Base-by-base conservation (phyloP, 2,797 vertebrate genomes). In the Chelidonichthys spinosus region DNA sequence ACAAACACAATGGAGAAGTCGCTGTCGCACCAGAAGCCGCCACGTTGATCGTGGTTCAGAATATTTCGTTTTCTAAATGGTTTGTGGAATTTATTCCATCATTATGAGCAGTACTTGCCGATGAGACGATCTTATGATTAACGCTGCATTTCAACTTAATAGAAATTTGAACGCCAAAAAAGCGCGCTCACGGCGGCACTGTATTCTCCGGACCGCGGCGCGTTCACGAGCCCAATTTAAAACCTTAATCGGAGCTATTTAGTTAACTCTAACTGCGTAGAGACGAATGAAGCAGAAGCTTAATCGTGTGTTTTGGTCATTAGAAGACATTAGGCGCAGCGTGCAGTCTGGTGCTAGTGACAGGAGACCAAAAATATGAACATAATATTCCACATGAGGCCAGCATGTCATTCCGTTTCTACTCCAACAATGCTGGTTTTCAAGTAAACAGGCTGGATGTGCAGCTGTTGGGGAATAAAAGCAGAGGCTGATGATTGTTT, bases 161-260 rank as follows among this genome's bases (percentile, higher is more conserved):
- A 18, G 17, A 25, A 11, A 15, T 32, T 13, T 4, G 0, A 2
- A 15, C 33, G 37, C 1, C 4, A 3, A 25, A 4, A 37, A 35
- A 6, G n/a, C 40, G 40, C 49, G 44, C n/a, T 59, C 40, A 8
- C 6, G 11, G 1, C 32, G 50, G 2, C 33, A 6, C 35, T 2
- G 11, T 4, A 5, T 63, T 58, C 44, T 17, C 43, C 7, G 2
- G 1, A 32, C 4, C 18, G 15, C 33, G 6, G 63, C 69, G 53
- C 73, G 56, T 39, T 13, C 69, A 58, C 60, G 61, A 60, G 54
- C 60, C 55, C 15, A 9, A 36, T 59, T 76, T 55, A 74, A 82
- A 76, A 47, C 56, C 36, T 40, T 85, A 84, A 85, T 86, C 58
- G 71, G 54, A 63, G 83, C 76, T 52, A 71, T 85, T 86, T 78